These are phyloP conservation scores for Dromas ardeola DNA, from an alignment of 2,113 vertebrate genomes.

Conservation along the genomic window DNA sequence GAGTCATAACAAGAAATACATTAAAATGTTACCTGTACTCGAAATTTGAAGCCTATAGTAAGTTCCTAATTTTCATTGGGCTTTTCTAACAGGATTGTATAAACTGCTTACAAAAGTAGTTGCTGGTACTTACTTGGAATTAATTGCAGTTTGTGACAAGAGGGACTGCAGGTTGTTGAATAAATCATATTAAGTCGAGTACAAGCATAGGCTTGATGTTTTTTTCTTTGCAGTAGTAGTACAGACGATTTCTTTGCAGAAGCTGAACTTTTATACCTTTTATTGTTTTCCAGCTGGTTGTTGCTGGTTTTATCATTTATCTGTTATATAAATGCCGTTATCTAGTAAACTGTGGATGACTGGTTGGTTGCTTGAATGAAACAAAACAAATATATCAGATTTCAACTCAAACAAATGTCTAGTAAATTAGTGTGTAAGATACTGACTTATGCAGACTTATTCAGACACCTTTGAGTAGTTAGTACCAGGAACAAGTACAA, in stretches of 20 bases:
- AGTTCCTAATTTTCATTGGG: not conserved
- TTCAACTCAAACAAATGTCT: not conserved
- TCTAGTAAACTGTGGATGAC: not conserved
- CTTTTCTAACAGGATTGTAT: not conserved
- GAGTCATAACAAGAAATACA: not conserved
- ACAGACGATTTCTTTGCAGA: not conserved
- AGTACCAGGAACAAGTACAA: not conserved
- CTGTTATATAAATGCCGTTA: not conserved
- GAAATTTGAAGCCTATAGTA: not conserved
- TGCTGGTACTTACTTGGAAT: not conserved
- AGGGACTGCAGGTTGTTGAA: not conserved
- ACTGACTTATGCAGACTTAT: not conserved
- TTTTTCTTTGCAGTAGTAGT: not conserved
- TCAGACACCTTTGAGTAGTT: not conserved
- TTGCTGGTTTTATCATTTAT: not conserved
- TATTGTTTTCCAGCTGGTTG: not conserved
- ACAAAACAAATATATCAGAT: not conserved
- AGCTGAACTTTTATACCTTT: not conserved
- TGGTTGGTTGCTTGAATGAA: not conserved
- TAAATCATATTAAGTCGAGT: not conserved
- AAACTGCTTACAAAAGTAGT: not conserved
- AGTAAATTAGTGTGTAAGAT: not conserved
- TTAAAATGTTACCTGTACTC: not conserved
- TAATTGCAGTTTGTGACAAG: not conserved
- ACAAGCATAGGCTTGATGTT: not conserved